phyloP scores from a whole-genome alignment of 2,113 vertebrate genomes.

The Equus przewalskii region DNA sequence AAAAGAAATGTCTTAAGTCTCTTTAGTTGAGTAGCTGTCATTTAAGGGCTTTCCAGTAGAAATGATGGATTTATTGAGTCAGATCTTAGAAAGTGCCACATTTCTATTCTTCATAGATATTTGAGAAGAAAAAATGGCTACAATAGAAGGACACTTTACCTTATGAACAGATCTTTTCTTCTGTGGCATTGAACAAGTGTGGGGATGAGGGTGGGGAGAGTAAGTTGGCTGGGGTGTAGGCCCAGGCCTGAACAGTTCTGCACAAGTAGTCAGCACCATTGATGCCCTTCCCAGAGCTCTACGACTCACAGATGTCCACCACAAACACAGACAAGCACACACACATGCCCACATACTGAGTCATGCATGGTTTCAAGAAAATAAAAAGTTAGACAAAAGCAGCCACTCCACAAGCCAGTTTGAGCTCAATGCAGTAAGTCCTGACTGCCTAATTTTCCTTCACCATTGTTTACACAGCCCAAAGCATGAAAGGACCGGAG shows the following conservation, averaged over 20 bases:
- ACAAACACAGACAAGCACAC: neutral
- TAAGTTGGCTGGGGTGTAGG: accelerated
- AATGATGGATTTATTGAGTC: neutral
- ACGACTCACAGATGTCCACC: neutral
- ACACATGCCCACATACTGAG: neutral
- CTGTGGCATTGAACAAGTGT: neutral
- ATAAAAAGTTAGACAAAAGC: neutral
- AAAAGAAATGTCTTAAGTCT: neutral
- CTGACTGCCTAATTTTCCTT: neutral
- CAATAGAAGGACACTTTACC: neutral
- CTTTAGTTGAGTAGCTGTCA: neutral
- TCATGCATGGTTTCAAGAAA: neutral
- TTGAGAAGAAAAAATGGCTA: neutral
- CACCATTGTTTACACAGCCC: neutral
- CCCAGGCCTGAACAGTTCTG: neutral
- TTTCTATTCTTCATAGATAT: neutral
- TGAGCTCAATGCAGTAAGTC: neutral
- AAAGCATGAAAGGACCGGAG: neutral
- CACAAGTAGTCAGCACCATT: neutral
- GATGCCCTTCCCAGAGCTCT: neutral
- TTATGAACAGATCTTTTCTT: neutral
- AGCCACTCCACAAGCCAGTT: neutral
- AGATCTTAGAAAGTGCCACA: neutral
- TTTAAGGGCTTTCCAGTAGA: neutral
- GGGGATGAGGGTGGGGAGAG: accelerated